Evolutionary conservation across 2,797 vertebrate genomes (phyloP).

Genomic region (Poecilia gillii): DNA sequence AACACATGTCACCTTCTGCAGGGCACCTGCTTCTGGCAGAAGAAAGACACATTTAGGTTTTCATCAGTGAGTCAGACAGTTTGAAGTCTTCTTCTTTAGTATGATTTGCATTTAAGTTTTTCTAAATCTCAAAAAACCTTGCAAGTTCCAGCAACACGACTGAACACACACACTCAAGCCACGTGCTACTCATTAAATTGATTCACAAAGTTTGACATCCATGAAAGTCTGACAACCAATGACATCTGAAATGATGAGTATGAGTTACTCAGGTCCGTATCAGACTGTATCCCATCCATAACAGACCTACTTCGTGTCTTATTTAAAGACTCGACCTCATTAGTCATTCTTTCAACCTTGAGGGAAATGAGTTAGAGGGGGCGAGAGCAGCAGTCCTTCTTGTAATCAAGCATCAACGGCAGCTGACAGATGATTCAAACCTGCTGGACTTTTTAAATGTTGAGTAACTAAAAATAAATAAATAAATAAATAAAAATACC

Average conservation of each 20-base stretch:
- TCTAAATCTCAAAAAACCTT: slow-evolving; percentile 5
- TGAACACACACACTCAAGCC: background rate
- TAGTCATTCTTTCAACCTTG: slow-evolving; percentile 37
- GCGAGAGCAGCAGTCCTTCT: slow-evolving; percentile 17
- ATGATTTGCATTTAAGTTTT: slow-evolving; percentile 6
- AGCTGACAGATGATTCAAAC: slow-evolving; percentile 19
- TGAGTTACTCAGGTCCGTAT: slow-evolving; percentile 25
- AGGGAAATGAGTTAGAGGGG: slow-evolving; percentile 32
- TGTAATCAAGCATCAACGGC: slow-evolving; percentile 15
- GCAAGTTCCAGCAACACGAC: background rate
- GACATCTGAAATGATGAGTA: slow-evolving; percentile 23
- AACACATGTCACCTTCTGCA: background rate
- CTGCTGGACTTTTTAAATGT: slow-evolving; percentile 4
- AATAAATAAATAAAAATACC: background rate
- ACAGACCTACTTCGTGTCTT: background rate
- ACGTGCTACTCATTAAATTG: slow-evolving; percentile 7
- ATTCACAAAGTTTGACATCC: slow-evolving; percentile 32
- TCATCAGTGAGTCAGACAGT: slow-evolving; percentile 3
- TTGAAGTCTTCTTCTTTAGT: slow-evolving; percentile 12
- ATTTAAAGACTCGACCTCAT: slow-evolving; percentile 28
- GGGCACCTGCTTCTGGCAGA: slow-evolving; percentile 26
- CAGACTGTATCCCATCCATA: slow-evolving; percentile 25
- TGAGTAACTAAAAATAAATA: background rate
- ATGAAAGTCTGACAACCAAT: slow-evolving; percentile 9
- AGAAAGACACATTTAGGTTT: slow-evolving; percentile 17